phyloP scores from a whole-genome alignment of 2,113 vertebrate genomes.

The Syrmaticus mikado region DNA sequence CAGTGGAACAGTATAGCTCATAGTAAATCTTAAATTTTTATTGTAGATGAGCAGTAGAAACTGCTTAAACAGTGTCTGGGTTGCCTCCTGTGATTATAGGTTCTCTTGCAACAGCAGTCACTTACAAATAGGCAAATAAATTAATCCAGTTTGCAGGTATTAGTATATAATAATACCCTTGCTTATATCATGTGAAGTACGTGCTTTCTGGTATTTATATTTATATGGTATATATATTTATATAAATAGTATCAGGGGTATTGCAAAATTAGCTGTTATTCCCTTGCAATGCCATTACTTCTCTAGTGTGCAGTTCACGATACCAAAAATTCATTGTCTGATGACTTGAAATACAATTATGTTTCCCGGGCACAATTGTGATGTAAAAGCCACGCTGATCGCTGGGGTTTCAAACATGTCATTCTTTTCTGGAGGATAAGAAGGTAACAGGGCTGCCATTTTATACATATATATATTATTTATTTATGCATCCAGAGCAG shows the following conservation, averaged over 20 bases:
- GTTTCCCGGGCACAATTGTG: constrained; percentile 49
- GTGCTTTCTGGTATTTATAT: constrained; percentile 36
- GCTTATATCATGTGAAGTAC: constrained; percentile 44
- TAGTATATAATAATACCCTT: constrained; percentile 54
- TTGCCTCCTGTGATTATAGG: constrained; percentile 53
- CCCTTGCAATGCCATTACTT: constrained; percentile 45
- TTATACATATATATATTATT: constrained; percentile 46
- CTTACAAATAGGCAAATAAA: constrained; percentile 66
- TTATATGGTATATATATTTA: background rate
- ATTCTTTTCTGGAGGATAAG: constrained; percentile 61
- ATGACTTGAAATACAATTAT: constrained; percentile 62
- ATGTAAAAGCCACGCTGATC: constrained; percentile 52
- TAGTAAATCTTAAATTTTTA: constrained; percentile 69
- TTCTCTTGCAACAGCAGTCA: constrained; percentile 60
- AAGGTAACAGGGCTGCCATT: constrained; percentile 37
- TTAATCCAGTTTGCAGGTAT: constrained; percentile 48
- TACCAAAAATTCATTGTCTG: constrained; percentile 62
- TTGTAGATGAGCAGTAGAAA: constrained; percentile 58
- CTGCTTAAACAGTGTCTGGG: constrained; percentile 37
- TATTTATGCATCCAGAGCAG: constrained; percentile 73
- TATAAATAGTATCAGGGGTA: constrained; percentile 48
- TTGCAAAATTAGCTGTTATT: constrained; percentile 53
- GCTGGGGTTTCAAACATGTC: constrained; percentile 49
- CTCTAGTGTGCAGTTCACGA: constrained; percentile 21
- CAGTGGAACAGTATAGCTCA: constrained; percentile 51